These are phyloP conservation scores for Clusia tigrina DNA, from an alignment of 2,888 invertebrate genomes.

Conservation along the genomic window DNA sequence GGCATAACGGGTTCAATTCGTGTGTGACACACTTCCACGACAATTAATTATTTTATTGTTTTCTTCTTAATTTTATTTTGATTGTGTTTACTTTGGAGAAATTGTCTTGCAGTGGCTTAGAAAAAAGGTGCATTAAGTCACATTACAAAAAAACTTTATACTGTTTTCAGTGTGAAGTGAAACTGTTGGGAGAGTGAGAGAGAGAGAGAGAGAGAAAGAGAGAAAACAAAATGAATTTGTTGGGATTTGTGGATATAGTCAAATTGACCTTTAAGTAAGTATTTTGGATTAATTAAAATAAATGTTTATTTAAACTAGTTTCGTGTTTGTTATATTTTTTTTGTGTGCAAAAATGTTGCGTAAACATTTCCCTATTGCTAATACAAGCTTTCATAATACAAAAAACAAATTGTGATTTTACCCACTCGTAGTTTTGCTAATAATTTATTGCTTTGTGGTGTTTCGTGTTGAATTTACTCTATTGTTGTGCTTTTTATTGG, in stretches of 20 bases:
- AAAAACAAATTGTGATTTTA: slow-evolving; percentile 32
- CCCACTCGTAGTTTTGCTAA: slow-evolving; percentile 37
- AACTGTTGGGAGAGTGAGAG: too few relatives aligned
- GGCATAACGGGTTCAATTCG: too few relatives aligned
- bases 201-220: too few relatives aligned
- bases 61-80: not conserved
- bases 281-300: slow-evolving; percentile 14
- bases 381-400: not conserved
- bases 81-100: not conserved
- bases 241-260: slow-evolving; percentile 51
- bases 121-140: too few relatives aligned
- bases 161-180: too few relatives aligned
- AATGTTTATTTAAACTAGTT: not conserved
- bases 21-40: too few relatives aligned
- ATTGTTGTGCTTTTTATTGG: slow-evolving; percentile 24
- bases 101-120: too few relatives aligned
- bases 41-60: too few relatives aligned
- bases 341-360: slow-evolving; percentile 48
- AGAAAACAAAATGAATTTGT: slow-evolving; percentile 39
- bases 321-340: slow-evolving; percentile 26
- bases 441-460: slow-evolving; percentile 30
- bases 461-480: slow-evolving; percentile 30
- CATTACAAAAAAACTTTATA: too few relatives aligned
- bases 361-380: not conserved
- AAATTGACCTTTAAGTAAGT: slow-evolving; percentile 59